Base-by-base conservation (phyloP, 2,797 vertebrate genomes). In the Amphiprion clarkii region DNA sequence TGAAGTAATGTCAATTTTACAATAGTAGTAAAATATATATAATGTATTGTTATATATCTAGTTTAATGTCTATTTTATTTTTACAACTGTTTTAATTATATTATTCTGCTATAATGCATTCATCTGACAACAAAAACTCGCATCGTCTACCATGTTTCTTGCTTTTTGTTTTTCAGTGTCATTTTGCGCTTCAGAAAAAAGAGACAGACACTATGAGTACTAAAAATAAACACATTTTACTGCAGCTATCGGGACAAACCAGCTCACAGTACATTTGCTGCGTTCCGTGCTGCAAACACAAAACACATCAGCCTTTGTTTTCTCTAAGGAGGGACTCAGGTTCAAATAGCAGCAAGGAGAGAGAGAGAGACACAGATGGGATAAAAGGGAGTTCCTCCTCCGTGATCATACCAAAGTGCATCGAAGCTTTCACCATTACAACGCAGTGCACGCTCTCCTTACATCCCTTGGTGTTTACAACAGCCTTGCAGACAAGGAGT, bases 221-320 rank as follows among this genome's bases (percentile, higher is more conserved):
- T 91, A 63, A 90, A 93, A 94, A 92, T 81, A 79, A 65, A 85
- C 67, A 84, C 73, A 48, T 74, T 92, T 93, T 93, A 94, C 49
- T 92, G 85, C 72, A 40, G 70, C 91, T 93, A 92, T 80, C 58
- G 19, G 76, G 74, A 85, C 61, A 76, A 13, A 81, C 21, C 64
- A 31, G 42, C 23, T 77, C 60, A 79, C 74, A 77, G 64, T 76
- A 86, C 83, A 79, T 39, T 25, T 56, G 73, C 59, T 64, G 65
- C 3, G 46, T 74, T 65, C 55, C 27, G 75, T 65, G 78, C 71
- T 46, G 72, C 90, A 25, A 79, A 82, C 74, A 83, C 55, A 88
- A 82, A 61, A 71, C 52, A 8, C 40, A 64, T 33, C 25, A 53
- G 67, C 40, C 23, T 73, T 71, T 53, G 65, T 80, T 71, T 74